phyloP scores from a whole-genome alignment of 1,140 invertebrate species.

The Babylonia areolata region DNA sequence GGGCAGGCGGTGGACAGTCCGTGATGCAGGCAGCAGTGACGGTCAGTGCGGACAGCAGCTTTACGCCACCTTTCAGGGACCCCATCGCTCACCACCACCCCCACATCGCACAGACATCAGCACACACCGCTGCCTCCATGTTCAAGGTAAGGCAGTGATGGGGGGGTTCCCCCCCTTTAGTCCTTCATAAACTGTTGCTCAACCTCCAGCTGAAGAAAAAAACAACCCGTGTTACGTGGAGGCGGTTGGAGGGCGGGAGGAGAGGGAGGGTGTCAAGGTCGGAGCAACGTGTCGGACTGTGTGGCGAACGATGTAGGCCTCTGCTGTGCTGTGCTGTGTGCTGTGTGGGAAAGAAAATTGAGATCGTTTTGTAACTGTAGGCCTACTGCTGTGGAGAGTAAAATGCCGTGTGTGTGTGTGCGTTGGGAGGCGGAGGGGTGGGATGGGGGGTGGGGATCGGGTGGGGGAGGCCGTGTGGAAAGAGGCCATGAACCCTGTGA shows the following conservation, averaged over 20 bases:
- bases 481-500: no score
- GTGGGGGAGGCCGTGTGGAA: no score
- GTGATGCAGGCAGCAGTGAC: neutral
- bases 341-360: neutral
- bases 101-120: no score
- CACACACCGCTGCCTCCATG: neutral
- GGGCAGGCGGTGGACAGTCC: neutral
- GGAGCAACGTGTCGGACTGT: neutral
- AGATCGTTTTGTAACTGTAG: no score
- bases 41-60: neutral
- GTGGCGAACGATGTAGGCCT: no score
- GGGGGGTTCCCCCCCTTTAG: neutral
- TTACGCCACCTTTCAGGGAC: neutral
- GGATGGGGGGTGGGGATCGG: no score
- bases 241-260: neutral
- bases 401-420: no score
- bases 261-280: neutral
- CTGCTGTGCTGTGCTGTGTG: no score
- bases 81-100: no score
- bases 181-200: slow-evolving; percentile 6
- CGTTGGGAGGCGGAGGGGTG: no score
- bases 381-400: no score
- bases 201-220: neutral
- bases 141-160: neutral
- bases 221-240: neutral